Percentiles rank a stretch among this genome's conserved stretches.
These are phyloP conservation scores for Agonopterix arenella DNA, from an alignment of 2,888 invertebrate species.

Conservation along the genomic window DNA sequence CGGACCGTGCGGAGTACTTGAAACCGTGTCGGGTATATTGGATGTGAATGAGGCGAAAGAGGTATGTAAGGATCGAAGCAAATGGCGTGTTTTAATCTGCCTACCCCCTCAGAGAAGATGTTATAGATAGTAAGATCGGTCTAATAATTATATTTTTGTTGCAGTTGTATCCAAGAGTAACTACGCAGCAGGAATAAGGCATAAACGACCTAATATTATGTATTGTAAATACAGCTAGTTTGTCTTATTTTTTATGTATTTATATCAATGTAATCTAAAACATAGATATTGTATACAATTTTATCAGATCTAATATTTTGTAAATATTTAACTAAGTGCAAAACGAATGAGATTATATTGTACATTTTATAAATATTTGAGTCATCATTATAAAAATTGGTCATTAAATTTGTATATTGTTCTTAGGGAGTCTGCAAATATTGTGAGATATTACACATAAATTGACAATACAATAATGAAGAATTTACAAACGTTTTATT, in stretches of 20 bases:
- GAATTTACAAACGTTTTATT: conserved; percentile 22
- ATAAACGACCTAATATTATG: conserved; percentile 31
- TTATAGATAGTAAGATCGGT: no score
- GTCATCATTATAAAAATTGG: conserved; percentile 58
- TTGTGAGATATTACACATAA: conserved; percentile 72
- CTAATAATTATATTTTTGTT: conserved; percentile 27
- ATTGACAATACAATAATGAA: conserved; percentile 73
- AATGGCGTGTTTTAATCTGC: no score
- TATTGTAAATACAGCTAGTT: conserved; percentile 67
- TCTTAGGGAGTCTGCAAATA: conserved; percentile 67
- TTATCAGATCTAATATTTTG: conserved; percentile 74
- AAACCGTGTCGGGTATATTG: no score
- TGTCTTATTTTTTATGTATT: conserved; percentile 73
- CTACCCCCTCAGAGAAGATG: no score
- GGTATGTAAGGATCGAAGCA: no score
- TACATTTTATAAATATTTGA: conserved; percentile 70
- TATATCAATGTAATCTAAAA: conserved; percentile 69
- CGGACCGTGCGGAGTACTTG: no score
- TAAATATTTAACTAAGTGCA: conserved; percentile 71
- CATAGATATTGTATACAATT: conserved; percentile 71
- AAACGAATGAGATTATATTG: conserved; percentile 76
- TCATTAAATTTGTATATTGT: conserved; percentile 68
- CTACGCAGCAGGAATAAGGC: conserved; percentile 70
- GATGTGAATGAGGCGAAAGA: no score
- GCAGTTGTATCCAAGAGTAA: conserved; percentile 80